A percentile compares a stretch with the other conserved stretches of the same genome.
Conservation (phyloP, 2,888 invertebrate species). For the Gnatocerus cornutus region DNA sequence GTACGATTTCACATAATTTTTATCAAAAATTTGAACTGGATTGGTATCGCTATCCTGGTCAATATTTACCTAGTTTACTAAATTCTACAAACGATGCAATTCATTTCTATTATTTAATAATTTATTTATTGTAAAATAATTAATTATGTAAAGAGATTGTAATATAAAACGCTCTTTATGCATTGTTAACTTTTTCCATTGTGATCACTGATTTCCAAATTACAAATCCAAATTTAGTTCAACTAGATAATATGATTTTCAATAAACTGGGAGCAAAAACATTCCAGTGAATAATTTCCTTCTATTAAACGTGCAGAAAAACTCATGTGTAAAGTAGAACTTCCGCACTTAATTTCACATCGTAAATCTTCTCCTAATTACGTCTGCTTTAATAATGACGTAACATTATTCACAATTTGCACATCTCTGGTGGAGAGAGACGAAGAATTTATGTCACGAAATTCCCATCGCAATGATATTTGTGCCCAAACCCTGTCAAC, state of each 20-base stretch:
- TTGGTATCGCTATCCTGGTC: too few relatives aligned
- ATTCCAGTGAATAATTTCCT: too few relatives aligned
- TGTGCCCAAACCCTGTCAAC: constrained; percentile 72
- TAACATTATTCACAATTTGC: constrained; percentile 65
- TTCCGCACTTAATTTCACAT: too few relatives aligned
- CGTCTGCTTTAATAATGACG: constrained; percentile 62
- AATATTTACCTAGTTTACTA: too few relatives aligned
- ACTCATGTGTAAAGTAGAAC: too few relatives aligned
- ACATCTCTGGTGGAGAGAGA: constrained; percentile 62
- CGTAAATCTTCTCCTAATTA: not conserved
- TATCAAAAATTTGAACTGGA: too few relatives aligned
- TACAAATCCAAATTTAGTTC: too few relatives aligned
- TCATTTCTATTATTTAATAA: not conserved
- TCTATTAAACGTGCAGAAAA: too few relatives aligned
- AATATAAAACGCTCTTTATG: not conserved
- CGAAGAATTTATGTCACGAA: constrained; percentile 67
- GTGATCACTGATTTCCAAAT: too few relatives aligned
- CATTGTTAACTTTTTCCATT: not conserved
- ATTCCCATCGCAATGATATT: constrained; percentile 72
- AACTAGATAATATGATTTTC: too few relatives aligned
- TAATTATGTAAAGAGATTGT: not conserved
- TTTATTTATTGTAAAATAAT: constrained; percentile 2
- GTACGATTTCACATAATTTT: too few relatives aligned
- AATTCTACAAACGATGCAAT: not conserved
- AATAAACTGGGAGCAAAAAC: too few relatives aligned